These are phyloP conservation scores for Cavia porcellus DNA, from an alignment of 2,113 vertebrate species.

Conservation along the genomic window DNA sequence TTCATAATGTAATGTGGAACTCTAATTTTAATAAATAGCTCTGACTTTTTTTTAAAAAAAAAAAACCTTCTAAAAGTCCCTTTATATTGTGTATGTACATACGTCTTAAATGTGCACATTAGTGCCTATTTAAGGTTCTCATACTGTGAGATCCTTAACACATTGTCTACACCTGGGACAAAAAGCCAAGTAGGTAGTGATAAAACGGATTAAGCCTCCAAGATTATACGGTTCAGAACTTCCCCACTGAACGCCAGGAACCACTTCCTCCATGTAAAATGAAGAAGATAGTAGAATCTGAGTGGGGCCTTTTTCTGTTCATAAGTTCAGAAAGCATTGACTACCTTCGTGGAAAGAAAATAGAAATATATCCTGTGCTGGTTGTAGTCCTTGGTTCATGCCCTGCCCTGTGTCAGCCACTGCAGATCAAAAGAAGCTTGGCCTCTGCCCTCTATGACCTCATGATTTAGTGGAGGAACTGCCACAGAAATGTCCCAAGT, in stretches of 20 bases:
- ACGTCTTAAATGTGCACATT: too few species aligned
- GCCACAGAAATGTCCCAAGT: background rate
- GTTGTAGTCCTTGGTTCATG: background rate
- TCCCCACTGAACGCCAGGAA: background rate
- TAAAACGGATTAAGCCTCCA: background rate
- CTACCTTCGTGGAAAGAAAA: background rate
- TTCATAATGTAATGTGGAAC: background rate
- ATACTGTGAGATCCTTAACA: background rate
- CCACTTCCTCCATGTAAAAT: background rate
- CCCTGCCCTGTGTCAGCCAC: background rate
- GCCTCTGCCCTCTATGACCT: background rate
- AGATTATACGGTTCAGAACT: background rate
- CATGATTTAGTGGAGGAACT: background rate
- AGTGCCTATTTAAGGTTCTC: background rate
- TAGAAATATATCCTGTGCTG: background rate
- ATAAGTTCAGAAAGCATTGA: conserved; percentile 23
- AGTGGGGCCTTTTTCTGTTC: background rate
- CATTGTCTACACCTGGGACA: background rate
- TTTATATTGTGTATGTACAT: background rate
- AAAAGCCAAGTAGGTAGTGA: background rate
- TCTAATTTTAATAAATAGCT: conserved; percentile 18
- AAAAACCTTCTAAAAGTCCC: background rate
- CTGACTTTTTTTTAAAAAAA: background rate
- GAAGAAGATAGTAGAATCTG: background rate
- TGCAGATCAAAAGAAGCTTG: background rate